Base-by-base conservation (phyloP, 2,888 invertebrate genomes). In the Tuta absoluta region DNA sequence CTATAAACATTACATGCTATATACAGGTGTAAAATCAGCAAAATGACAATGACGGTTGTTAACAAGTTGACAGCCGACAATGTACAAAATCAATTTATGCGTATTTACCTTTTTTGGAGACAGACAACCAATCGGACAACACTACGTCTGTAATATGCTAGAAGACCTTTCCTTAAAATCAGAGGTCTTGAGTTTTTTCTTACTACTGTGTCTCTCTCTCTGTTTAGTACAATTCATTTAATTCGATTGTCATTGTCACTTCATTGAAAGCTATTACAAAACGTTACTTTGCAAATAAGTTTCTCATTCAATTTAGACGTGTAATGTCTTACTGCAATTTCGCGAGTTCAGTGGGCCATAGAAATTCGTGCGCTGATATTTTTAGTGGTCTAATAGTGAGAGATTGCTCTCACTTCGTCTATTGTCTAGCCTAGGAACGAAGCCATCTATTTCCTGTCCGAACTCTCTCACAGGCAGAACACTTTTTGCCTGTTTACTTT, bases 401-500 rank as follows among this genome's bases (percentile, higher is more conserved):
- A 60, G 41, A 17, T 38, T 37, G 41, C 45, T 61, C 61, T 48
- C 61, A 19, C 58, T 38, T 17, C 19, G 17, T 61, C 61, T 48
- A 61, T 61, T 61, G 61, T 61, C 17, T 62, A 62, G 62, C 51
- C 14, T 49, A 61, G 28, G 28, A 24, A n/a, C 62, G 10, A 38
- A 61, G 19, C 24, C 49, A 24, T 33, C 38, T 37, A 53, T 62
- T 62, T 62, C 51, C 51, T 62, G 62, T 62, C 51, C 37, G 21
- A 53, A 53, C 37, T 53, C 62, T 53, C 38, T 45, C 45, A 23
- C 19, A 24, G 61, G 48, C 21, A 5, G 17, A 33, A 33, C 33
- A 33, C n/a, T 62, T 62, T 62, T 62, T 62, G 49, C 24, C 24
- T 62, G 49, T 49, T 62, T 48, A 33, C 61, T 48, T 62, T 62